Conservation (phyloP, 2,888 invertebrate genomes). For the Timema cristinae region DNA sequence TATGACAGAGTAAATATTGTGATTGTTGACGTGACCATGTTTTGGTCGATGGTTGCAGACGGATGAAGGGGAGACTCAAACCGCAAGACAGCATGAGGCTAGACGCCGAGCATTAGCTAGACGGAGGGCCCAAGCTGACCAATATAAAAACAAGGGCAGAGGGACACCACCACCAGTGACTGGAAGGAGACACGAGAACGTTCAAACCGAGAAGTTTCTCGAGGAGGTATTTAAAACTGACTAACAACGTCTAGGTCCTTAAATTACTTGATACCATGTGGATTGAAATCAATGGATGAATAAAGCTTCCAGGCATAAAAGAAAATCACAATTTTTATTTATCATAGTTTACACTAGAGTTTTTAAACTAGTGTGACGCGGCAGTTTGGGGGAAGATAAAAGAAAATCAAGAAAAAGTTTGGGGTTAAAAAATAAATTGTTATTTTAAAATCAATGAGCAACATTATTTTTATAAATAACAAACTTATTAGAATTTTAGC, state of each 20-base stretch:
- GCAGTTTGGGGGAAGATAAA: too few species aligned
- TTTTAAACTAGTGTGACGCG: too few species aligned
- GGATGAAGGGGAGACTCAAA: conserved; percentile 50
- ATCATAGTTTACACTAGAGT: too few species aligned
- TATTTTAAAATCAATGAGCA: too few species aligned
- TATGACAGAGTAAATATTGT: too few species aligned
- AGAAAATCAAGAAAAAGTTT: too few species aligned
- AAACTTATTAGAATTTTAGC: too few species aligned
- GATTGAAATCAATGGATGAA: background rate
- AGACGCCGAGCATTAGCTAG: conserved; percentile 70
- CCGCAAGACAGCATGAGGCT: conserved; percentile 57
- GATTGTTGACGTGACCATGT: too few species aligned
- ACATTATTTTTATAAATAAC: too few species aligned
- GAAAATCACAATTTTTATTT: background rate
- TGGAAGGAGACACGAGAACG: conserved; percentile 78
- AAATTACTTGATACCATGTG: background rate
- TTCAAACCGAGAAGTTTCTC: conserved; percentile 86
- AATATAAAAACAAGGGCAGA: conserved; percentile 46
- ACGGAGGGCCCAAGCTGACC: conserved; percentile 61
- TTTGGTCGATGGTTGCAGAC: conserved; percentile 38
- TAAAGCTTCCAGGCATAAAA: background rate
- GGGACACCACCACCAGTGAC: conserved; percentile 74
- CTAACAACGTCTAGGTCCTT: background rate
- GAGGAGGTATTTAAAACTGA: conserved; percentile 61
- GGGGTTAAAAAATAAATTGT: too few species aligned